Base-by-base conservation (phyloP, 2,113 vertebrate genomes). In the Sinosuthora webbiana region DNA sequence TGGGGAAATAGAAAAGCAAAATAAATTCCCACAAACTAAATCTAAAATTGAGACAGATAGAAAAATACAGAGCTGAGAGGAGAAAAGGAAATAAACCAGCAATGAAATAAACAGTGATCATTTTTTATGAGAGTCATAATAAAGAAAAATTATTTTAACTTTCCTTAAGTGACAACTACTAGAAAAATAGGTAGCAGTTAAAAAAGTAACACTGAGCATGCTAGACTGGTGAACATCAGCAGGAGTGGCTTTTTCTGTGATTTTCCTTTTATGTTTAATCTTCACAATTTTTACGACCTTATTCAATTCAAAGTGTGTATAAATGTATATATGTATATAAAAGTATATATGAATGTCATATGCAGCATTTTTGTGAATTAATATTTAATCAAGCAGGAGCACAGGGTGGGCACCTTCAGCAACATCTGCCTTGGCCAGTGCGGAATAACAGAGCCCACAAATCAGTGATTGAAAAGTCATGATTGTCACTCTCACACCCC, bases 111-210 rank as follows among this genome's bases (percentile, higher is more conserved):
- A 86, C 55, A 67, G 62, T 45, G 76, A 92, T 90, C 0, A 1
- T 90, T 92, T 94, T 92, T 93, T 82, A 89, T 53, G 53, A 96
- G 53, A 62, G 35, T 76, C 28, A 31, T 90, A 93, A 90, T 68
- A 93, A 93, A 83, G 64, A 89, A 90, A 92, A 87, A 80, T 39
- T 41, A 86, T 90, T 94, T 90, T 71, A 89, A 84, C 64, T 89
- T 93, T 92, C n/a, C 44, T 71, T 81, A 93, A 94, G 69, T 93
- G 76, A 86, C 83, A 96, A 89, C 56, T 57, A 30, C 28, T 55
- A 85, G 86, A 83, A 96, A 93, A 93, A 92, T 27, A 78, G 10
- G 56, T 57, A 93, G 65, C n/a, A 82, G 69, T 49, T 68, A 55
- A 78, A 80, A 53, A 92, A 33, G 31, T 60, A 75, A 44, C 65